A percentile compares a stretch with the other conserved stretches of the same genome.
These are phyloP conservation scores for Lagorchestes hirsutus DNA, from an alignment of 2,797 vertebrate species.

Conservation along the genomic window DNA sequence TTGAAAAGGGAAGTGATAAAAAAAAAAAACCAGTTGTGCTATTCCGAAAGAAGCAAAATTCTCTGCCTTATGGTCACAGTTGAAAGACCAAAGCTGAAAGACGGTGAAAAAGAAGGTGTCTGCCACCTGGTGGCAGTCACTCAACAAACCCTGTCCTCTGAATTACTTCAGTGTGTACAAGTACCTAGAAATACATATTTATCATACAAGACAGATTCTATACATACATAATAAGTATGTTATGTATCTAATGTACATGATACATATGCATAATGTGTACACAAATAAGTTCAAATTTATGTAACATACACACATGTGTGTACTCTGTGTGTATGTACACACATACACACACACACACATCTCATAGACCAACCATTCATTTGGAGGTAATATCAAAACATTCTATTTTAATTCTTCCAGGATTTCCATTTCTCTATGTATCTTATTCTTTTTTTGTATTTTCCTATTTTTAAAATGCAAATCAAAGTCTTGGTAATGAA, in stretches of 20 bases:
- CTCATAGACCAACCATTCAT: background rate
- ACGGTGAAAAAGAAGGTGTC: constrained; percentile 34
- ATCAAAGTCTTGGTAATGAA: constrained; percentile 43
- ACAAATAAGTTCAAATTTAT: background rate
- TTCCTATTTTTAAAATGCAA: constrained; percentile 26
- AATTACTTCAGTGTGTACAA: background rate
- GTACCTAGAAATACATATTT: constrained; percentile 9
- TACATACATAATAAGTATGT: background rate
- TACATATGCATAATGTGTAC: too few relatives aligned
- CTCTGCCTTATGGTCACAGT: constrained; percentile 63
- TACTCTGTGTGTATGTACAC: background rate
- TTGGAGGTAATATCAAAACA: constrained; percentile 39
- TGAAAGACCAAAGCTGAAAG: background rate
- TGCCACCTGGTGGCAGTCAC: constrained; percentile 50
- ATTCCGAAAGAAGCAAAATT: constrained; percentile 42
- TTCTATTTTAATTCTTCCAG: constrained; percentile 1
- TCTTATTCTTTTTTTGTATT: background rate
- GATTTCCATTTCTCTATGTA: constrained; percentile 28
- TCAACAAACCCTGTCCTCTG: constrained; percentile 9
- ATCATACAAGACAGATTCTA: background rate
- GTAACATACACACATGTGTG: background rate
- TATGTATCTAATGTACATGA: background rate
- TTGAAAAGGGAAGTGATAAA: background rate
- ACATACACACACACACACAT: background rate
- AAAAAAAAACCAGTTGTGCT: background rate